These are phyloP conservation scores for Ophraella communa DNA, from an alignment of 2,888 invertebrate genomes.

Conservation along the genomic window DNA sequence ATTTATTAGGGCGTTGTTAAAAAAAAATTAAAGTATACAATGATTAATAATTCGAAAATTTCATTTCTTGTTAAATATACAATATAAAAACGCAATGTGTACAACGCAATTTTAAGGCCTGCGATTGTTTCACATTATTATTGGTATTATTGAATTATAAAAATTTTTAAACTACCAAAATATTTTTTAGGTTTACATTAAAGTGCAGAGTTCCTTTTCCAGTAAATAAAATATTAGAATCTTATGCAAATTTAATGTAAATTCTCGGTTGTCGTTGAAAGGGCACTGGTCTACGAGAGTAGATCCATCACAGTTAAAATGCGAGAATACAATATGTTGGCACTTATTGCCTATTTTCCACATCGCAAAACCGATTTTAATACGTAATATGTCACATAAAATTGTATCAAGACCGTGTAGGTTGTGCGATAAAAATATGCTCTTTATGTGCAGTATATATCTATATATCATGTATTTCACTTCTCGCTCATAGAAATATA, in stretches of 20 bases:
- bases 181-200: too few relatives aligned
- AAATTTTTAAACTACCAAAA: too few relatives aligned
- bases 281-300: slow-evolving; percentile 43
- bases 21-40: too few relatives aligned
- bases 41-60: too few relatives aligned
- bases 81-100: too few relatives aligned
- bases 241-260: slow-evolving; percentile 44
- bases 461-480: slow-evolving; percentile 57
- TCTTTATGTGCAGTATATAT: slow-evolving; percentile 58
- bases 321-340: slow-evolving; percentile 56
- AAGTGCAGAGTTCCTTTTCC: too few relatives aligned
- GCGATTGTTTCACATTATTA: too few relatives aligned
- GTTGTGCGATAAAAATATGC: slow-evolving; percentile 55
- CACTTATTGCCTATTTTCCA: slow-evolving; percentile 61
- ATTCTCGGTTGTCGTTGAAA: slow-evolving; percentile 43
- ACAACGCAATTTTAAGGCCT: too few relatives aligned
- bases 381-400: slow-evolving; percentile 61
- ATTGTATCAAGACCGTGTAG: slow-evolving; percentile 55
- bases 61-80: too few relatives aligned
- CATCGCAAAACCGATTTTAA: slow-evolving; percentile 61
- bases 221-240: slow-evolving; percentile 41
- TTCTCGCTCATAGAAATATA: slow-evolving; percentile 41
- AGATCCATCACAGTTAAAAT: slow-evolving; percentile 54
- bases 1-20: too few relatives aligned
- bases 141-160: too few relatives aligned